Conservation (phyloP, 2,113 vertebrate species). For the Ophiodon elongatus region DNA sequence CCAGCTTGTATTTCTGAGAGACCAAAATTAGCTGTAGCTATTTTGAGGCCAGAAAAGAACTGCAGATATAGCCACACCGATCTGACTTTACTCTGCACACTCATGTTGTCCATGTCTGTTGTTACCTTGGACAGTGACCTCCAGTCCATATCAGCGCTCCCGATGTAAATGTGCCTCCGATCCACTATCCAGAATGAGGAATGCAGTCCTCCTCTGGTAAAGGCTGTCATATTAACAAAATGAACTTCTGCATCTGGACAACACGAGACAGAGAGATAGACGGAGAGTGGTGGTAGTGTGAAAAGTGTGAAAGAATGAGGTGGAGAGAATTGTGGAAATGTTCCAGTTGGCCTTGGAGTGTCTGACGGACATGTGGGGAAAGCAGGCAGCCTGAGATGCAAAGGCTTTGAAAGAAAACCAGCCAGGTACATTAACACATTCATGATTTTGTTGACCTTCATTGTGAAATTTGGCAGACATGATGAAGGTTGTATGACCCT, state of each 20-base stretch:
- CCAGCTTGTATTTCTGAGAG: conserved; percentile 6
- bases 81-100: background rate
- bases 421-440: conserved; percentile 46
- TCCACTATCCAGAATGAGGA: conserved; percentile 96
- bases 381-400: background rate
- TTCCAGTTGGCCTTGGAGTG: conserved; percentile 23
- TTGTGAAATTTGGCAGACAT: conserved; percentile 21
- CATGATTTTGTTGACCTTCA: conserved; percentile 59
- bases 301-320: conserved; percentile 36
- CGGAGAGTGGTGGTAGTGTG: conserved; percentile 28
- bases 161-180: conserved; percentile 92
- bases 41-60: background rate
- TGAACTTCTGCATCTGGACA: conserved; percentile 88
- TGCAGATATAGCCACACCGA: background rate
- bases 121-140: conserved; percentile 90
- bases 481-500: background rate
- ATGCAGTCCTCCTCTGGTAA: conserved; percentile 90
- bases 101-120: conserved; percentile 16
- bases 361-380: background rate
- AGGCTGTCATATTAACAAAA: conserved; percentile 92
- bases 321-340: conserved; percentile 41
- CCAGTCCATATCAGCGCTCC: conserved; percentile 92
- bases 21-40: background rate
- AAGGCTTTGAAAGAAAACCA: conserved; percentile 35
- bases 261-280: conserved; percentile 19